phyloP scores from a whole-genome alignment of 2,888 invertebrate genomes.

The Metellina segmentata region DNA sequence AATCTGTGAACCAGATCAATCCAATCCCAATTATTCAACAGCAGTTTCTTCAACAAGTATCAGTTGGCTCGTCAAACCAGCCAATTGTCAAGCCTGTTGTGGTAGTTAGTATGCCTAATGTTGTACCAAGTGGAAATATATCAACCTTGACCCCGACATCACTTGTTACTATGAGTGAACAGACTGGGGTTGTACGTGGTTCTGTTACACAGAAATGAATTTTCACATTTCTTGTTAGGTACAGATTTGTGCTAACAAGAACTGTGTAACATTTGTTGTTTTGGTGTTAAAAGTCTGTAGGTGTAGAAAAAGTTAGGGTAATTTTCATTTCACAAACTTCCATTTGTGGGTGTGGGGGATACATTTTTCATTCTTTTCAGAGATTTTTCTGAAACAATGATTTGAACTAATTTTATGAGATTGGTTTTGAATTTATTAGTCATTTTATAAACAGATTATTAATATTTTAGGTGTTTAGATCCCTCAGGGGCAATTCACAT shows the following conservation, averaged over 20 bases:
- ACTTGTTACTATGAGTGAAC: conserved; percentile 53
- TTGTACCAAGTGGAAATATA: conserved; percentile 53
- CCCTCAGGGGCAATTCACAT: background rate
- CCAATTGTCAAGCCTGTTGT: conserved; percentile 75
- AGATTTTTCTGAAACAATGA: conserved; percentile 20
- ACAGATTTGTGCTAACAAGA: conserved; percentile 31
- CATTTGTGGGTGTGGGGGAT: conserved; percentile 45
- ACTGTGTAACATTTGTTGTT: conserved; percentile 23
- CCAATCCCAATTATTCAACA: conserved; percentile 73
- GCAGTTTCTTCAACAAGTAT: conserved; percentile 74
- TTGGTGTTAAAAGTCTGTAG: conserved; percentile 43
- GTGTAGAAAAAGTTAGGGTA: conserved; percentile 43
- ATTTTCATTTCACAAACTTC: conserved; percentile 35
- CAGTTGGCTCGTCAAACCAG: conserved; percentile 61
- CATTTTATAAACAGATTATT: conserved; percentile 11
- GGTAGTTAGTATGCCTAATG: conserved; percentile 75
- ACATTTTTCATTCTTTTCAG: conserved; percentile 45
- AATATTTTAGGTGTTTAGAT: background rate
- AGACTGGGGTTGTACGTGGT: conserved; percentile 50
- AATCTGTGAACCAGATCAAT: conserved; percentile 71
- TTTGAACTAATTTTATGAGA: conserved; percentile 40
- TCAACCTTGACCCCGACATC: conserved; percentile 45
- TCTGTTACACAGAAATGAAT: conserved; percentile 61
- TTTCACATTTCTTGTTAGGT: conserved; percentile 37
- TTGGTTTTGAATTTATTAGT: conserved; percentile 60